Evolutionary conservation across 2,113 vertebrate species (phyloP).

Genomic region (Pseudonaja textilis): DNA sequence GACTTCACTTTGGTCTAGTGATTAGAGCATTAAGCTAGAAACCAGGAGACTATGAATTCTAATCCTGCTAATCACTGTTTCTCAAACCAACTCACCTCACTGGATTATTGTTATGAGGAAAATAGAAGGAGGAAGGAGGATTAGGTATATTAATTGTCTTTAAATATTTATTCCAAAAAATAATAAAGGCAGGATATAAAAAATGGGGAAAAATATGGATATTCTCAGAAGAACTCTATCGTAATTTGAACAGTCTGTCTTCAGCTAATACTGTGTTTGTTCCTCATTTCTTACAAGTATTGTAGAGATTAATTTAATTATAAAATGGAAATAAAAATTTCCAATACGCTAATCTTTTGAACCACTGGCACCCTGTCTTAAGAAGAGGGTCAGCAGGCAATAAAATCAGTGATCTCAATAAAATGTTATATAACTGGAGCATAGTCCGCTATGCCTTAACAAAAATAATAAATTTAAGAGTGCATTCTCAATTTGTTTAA

Average conservation of each 20-base stretch:
- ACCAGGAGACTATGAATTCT: neutral
- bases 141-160: neutral
- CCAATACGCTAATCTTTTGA: neutral
- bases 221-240: neutral
- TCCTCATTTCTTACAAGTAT: neutral
- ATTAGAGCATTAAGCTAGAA: neutral
- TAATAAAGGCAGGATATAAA: neutral
- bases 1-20: neutral
- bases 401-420: neutral
- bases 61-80: neutral
- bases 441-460: neutral
- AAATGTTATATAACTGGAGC: neutral
- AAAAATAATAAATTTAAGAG: neutral
- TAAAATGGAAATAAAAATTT: neutral
- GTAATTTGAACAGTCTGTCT: neutral
- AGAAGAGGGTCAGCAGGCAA: neutral
- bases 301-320: neutral
- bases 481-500: neutral
- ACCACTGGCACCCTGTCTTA: neutral
- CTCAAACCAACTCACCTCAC: neutral
- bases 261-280: neutral
- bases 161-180: neutral
- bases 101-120: neutral
- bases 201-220: neutral
- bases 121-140: neutral